phyloP scores from a whole-genome alignment of 2,113 vertebrate genomes.

The Daboia siamensis region DNA sequence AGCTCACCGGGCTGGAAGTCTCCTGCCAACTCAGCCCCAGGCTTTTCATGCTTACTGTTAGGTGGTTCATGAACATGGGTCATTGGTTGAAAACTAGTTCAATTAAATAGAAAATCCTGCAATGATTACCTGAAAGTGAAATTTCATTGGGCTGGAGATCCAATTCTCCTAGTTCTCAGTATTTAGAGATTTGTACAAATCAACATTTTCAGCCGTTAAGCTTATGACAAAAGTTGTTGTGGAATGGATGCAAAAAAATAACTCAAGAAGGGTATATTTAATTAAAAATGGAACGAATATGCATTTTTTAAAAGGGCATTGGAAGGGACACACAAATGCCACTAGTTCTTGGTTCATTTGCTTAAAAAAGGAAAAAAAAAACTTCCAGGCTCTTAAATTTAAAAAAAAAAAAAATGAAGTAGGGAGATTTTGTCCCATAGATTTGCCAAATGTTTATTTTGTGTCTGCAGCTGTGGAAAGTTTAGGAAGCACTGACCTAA shows the following conservation, averaged over 20 bases:
- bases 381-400: not conserved
- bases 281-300: not conserved
- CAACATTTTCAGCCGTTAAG: not conserved
- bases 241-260: not conserved
- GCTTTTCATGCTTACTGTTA: not conserved
- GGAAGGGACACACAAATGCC: not conserved
- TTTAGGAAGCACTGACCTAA: not conserved
- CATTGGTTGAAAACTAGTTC: not conserved
- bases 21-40: not conserved
- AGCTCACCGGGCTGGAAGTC: not conserved
- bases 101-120: not conserved
- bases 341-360: not conserved
- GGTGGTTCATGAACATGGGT: not conserved
- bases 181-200: not conserved
- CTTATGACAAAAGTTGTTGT: not conserved
- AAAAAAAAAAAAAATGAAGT: not conserved
- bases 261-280: not conserved
- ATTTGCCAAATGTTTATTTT: not conserved
- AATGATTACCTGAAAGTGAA: not conserved
- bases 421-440: not conserved
- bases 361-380: not conserved
- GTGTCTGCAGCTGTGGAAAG: not conserved
- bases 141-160: not conserved
- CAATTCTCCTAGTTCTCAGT: not conserved
- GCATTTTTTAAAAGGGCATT: not conserved